Evolutionary conservation across 1,140 invertebrate genomes (phyloP).

Genomic region (Proales similis): DNA sequence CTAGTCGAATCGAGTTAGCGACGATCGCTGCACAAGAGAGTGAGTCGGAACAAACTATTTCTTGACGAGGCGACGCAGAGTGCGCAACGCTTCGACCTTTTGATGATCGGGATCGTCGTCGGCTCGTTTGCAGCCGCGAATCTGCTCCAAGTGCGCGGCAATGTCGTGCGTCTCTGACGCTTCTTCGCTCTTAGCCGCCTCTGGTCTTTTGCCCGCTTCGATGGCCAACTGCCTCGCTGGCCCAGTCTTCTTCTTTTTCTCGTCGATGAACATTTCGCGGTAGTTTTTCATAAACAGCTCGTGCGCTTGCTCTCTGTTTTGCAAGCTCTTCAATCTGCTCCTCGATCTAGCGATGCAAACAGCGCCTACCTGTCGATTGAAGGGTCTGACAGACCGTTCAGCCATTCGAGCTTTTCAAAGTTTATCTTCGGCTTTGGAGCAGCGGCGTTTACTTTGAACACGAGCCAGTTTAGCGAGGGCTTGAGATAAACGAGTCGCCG

Average conservation of each 20-base stretch:
- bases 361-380: neutral
- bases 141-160: slow-evolving; percentile 44
- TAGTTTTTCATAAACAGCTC: slow-evolving; percentile 47
- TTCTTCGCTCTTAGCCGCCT: slow-evolving; percentile 10
- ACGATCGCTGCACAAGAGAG: neutral
- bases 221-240: slow-evolving; percentile 7
- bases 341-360: neutral
- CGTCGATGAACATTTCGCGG: slow-evolving; percentile 44
- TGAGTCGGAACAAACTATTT: slow-evolving; percentile 46
- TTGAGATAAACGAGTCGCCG: slow-evolving; percentile 12
- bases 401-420: slow-evolving; percentile 27
- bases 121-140: slow-evolving; percentile 44
- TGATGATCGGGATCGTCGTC: slow-evolving; percentile 44
- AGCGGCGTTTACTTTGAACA: neutral
- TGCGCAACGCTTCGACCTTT: slow-evolving; percentile 42
- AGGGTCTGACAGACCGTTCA: slow-evolving; percentile 4
- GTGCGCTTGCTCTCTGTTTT: slow-evolving; percentile 43
- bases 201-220: slow-evolving; percentile 2
- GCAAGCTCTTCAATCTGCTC: neutral
- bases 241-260: slow-evolving; percentile 1
- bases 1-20: neutral
- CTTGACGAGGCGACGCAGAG: slow-evolving; percentile 43
- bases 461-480: neutral
- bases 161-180: slow-evolving; percentile 45
- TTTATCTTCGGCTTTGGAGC: slow-evolving; percentile 5